Evolutionary conservation across 1,140 invertebrate genomes (phyloP).

Genomic region (Hydropsyche tenuis): DNA sequence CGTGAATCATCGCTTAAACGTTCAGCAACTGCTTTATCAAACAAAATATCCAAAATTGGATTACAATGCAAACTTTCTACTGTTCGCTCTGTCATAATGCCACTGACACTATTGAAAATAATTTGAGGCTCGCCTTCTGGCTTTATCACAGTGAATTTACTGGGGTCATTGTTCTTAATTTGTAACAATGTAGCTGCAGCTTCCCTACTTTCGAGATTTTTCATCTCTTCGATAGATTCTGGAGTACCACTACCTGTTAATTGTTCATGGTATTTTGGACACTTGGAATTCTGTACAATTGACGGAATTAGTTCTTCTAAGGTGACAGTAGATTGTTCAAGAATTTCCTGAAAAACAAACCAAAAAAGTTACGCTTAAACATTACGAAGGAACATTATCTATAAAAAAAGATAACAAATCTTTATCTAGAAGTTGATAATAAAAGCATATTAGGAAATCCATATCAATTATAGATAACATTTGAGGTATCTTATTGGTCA

Average conservation of each 20-base stretch:
- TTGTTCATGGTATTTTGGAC: conserved; percentile 54
- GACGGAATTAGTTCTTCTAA: conserved; percentile 62
- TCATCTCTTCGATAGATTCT: conserved; percentile 63
- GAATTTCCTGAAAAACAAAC: conserved; percentile 58
- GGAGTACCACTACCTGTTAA: conserved; percentile 59
- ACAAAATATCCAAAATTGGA: conserved; percentile 62
- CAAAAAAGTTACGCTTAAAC: not conserved
- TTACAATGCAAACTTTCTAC: conserved; percentile 62
- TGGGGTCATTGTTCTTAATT: conserved; percentile 62
- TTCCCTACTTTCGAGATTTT: conserved; percentile 61
- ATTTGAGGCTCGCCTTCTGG: conserved; percentile 57
- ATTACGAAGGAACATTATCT: not conserved
- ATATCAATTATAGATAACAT: not conserved
- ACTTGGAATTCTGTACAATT: conserved; percentile 55
- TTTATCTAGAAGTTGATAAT: conserved; percentile 13
- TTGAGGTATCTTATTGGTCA: too few species aligned
- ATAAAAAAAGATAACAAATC: not conserved
- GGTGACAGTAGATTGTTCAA: conserved; percentile 59
- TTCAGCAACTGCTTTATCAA: conserved; percentile 61
- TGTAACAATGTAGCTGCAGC: conserved; percentile 61
- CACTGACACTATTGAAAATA: conserved; percentile 60
- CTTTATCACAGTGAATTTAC: conserved; percentile 60
- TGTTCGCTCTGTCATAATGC: conserved; percentile 58
- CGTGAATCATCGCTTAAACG: conserved; percentile 60
- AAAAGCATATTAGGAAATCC: not conserved